phyloP scores from a whole-genome alignment of 2,113 vertebrate species.

The Dunckerocampus dactyliophorus region DNA sequence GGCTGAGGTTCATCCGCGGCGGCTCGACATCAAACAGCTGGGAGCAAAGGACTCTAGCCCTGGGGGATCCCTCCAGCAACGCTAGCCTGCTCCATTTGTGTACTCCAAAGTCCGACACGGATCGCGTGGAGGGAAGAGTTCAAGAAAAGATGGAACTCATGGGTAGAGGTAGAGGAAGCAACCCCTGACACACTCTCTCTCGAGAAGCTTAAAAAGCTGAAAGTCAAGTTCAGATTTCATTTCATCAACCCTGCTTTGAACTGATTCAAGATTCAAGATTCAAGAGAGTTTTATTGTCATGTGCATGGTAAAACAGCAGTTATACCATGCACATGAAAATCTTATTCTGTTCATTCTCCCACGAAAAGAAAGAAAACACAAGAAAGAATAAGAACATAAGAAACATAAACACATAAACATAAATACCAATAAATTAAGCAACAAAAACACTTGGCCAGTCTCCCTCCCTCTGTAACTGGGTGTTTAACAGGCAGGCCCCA shows the following conservation, averaged over 20 bases:
- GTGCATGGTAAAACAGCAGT: too few relatives aligned
- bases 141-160: neutral
- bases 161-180: neutral
- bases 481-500: too few relatives aligned
- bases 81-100: conserved; percentile 54
- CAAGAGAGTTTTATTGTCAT: too few relatives aligned
- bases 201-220: neutral
- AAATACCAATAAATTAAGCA: too few relatives aligned
- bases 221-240: neutral
- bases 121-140: neutral
- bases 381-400: too few relatives aligned
- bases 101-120: conserved; percentile 36
- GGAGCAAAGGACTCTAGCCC: conserved; percentile 61
- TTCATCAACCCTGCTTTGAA: neutral
- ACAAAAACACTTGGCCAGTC: neutral
- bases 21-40: conserved; percentile 68
- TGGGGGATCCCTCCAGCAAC: conserved; percentile 55
- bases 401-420: too few relatives aligned
- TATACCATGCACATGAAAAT: too few relatives aligned
- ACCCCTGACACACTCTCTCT: neutral
- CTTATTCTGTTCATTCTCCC: too few relatives aligned
- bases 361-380: too few relatives aligned
- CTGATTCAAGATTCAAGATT: too few relatives aligned
- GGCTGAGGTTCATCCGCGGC: conserved; percentile 55
- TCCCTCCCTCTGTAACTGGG: too few relatives aligned